phyloP scores from a whole-genome alignment of 2,888 invertebrate genomes.

The Dyspetes luteomarginatus region DNA sequence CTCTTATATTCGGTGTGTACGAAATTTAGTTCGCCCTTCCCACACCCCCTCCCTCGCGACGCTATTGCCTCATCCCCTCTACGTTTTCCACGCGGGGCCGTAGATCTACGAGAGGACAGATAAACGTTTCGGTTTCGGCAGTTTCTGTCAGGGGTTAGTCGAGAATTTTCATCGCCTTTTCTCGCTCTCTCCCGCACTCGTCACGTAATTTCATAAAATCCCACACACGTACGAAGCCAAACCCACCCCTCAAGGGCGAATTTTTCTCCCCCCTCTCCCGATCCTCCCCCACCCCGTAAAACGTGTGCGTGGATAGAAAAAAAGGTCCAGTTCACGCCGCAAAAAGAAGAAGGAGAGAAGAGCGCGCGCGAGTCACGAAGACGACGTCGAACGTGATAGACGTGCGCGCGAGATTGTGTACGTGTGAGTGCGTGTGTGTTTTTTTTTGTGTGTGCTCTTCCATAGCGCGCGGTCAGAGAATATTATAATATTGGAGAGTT shows the following conservation, averaged over 20 bases:
- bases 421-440: slow-evolving; percentile 25
- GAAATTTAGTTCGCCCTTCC: not conserved
- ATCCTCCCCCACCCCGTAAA: not conserved
- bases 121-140: not conserved
- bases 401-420: slow-evolving; percentile 32
- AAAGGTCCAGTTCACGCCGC: slow-evolving; percentile 23
- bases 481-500: too few species aligned
- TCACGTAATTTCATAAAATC: slow-evolving; percentile 32
- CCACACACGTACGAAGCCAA: not conserved
- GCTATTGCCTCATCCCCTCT: not conserved
- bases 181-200: slow-evolving; percentile 16
- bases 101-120: not conserved
- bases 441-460: not conserved
- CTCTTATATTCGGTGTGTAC: not conserved
- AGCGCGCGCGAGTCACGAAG: slow-evolving; percentile 35
- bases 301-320: slow-evolving; percentile 9
- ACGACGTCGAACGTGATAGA: slow-evolving; percentile 18
- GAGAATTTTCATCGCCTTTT: not conserved
- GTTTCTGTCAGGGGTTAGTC: too few species aligned
- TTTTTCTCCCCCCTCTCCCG: not conserved
- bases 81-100: too few species aligned
- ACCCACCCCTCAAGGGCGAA: not conserved
- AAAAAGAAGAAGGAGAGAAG: slow-evolving; percentile 9
- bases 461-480: slow-evolving; percentile 25
- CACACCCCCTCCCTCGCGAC: not conserved